Percentiles rank a stretch among this genome's conserved stretches.
Evolutionary conservation across 30 jellyfish, hydroid and myxozoan species (phyloP).

Genomic region (Aurelia aurita): DNA sequence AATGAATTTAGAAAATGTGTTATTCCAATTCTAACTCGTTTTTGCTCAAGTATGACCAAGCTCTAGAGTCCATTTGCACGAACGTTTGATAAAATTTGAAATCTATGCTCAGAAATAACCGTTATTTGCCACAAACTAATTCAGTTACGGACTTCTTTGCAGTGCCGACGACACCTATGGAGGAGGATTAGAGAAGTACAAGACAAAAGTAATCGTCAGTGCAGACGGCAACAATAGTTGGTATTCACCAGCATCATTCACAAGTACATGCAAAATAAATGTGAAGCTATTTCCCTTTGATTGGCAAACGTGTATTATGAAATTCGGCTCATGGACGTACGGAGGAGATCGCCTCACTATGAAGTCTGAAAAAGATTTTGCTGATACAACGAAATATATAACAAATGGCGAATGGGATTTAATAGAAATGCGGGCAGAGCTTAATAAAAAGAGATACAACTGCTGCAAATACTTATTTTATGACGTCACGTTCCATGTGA

Average conservation of each 20-base stretch:
- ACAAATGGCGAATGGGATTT: slow-evolving; percentile 87
- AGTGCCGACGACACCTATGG: slow-evolving; percentile 91
- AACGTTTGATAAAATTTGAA: no score
- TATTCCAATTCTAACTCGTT: no score
- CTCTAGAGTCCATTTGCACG: no score
- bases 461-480: slow-evolving; percentile 73
- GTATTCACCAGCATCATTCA: slow-evolving; percentile 87
- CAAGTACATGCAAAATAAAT: slow-evolving; percentile 87
- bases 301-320: slow-evolving; percentile 85
- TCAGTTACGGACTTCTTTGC: slow-evolving; percentile 2
- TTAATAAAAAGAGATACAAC: slow-evolving; percentile 72
- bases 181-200: slow-evolving; percentile 83
- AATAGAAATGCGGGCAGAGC: slow-evolving; percentile 76
- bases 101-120: no score
- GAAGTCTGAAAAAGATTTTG: slow-evolving; percentile 62
- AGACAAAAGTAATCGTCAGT: slow-evolving; percentile 72
- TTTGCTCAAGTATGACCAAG: no score
- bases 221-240: slow-evolving; percentile 71
- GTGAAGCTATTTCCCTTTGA: slow-evolving; percentile 82
- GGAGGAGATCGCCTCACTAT: slow-evolving; percentile 90
- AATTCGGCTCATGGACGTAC: slow-evolving; percentile 90
- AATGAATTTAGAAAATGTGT: no score
- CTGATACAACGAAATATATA: slow-evolving; percentile 75
- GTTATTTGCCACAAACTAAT: not conserved
- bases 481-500: slow-evolving; percentile 81